Evolutionary conservation across 2,113 vertebrate species (phyloP).

Genomic region (Macrotis lagotis): DNA sequence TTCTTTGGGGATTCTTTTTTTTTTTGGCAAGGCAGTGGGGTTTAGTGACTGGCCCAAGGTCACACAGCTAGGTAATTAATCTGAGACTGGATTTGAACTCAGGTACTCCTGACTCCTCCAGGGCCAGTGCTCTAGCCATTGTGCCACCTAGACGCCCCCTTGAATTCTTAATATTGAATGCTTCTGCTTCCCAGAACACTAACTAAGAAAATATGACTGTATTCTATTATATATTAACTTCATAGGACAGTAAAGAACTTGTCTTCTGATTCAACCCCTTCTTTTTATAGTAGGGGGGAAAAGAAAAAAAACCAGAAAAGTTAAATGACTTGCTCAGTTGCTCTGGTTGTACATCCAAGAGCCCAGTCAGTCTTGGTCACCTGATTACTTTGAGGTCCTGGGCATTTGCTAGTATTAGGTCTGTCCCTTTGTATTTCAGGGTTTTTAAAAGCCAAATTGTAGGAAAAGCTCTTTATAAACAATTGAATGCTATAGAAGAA

Average conservation of each 20-base stretch:
- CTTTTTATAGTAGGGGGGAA: neutral
- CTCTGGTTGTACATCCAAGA: neutral
- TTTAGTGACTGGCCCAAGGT: no score
- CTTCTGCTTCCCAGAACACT: neutral
- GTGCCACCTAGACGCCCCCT: no score
- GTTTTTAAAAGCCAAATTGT: neutral
- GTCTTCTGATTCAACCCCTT: neutral
- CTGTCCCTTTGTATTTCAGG: neutral
- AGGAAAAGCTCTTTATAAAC: neutral
- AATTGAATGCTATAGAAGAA: neutral
- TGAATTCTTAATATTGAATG: neutral
- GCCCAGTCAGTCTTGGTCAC: neutral
- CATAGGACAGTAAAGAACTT: neutral
- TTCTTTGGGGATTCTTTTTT: no score
- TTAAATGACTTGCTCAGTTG: neutral
- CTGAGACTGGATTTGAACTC: no score
- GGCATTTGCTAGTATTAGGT: neutral
- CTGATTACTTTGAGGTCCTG: neutral
- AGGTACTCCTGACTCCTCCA: no score
- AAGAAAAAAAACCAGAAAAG: neutral
- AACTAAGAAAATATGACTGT: neutral
- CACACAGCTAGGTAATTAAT: no score
- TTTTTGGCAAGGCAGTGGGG: no score
- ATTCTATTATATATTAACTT: neutral
- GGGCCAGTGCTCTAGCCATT: no score